Conservation (phyloP, 2,113 vertebrate genomes). For the Mionectes macconnelli region DNA sequence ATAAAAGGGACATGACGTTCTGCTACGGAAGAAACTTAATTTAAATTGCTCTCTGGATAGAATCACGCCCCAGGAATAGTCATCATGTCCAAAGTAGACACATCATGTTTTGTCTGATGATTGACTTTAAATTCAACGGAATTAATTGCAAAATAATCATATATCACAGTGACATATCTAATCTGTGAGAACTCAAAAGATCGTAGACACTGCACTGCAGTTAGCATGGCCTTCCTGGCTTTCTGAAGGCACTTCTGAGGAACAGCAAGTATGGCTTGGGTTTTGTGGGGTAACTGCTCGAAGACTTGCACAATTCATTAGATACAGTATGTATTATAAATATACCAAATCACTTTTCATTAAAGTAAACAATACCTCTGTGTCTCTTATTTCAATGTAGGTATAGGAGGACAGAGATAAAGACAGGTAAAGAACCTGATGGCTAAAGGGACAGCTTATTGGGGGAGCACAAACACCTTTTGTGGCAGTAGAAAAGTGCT, state of each 20-base stretch:
- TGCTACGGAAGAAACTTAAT: background rate
- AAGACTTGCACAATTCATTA: background rate
- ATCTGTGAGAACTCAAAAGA: background rate
- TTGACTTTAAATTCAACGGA: background rate
- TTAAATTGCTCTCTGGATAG: background rate
- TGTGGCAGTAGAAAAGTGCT: background rate
- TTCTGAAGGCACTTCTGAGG: background rate
- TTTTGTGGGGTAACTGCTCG: background rate
- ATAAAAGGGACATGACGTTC: background rate
- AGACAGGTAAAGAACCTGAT: background rate
- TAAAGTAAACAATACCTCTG: background rate
- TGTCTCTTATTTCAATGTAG: background rate
- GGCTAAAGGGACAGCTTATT: background rate
- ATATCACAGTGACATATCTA: background rate
- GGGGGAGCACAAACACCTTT: background rate
- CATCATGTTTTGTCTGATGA: background rate
- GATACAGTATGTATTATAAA: background rate
- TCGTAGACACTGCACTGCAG: background rate
- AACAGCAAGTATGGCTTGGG: background rate
- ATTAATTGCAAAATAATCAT: background rate
- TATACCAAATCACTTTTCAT: background rate
- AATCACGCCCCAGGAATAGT: background rate
- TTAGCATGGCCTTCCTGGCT: background rate
- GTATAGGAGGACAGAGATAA: background rate
- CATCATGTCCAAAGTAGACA: background rate